These are phyloP conservation scores for Drosophila tropicalis DNA, from an alignment of 1,140 invertebrate genomes.

Conservation along the genomic window DNA sequence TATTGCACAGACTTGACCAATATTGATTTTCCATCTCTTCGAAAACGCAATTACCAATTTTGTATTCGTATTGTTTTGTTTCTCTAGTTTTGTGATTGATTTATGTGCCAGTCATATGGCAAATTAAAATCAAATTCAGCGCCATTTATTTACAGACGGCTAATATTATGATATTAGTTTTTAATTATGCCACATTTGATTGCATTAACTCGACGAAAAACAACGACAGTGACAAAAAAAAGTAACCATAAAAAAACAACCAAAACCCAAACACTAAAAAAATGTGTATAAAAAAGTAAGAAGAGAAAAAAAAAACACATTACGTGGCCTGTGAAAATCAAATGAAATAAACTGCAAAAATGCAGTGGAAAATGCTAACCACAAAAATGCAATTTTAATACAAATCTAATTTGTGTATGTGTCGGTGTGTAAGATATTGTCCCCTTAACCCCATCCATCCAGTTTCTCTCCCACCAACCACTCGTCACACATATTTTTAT, in stretches of 20 bases:
- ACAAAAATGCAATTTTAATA: slow-evolving; percentile 69
- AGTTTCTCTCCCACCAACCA: not conserved
- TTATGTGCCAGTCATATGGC: not conserved
- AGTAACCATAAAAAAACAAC: not conserved
- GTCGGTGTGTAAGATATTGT: slow-evolving; percentile 39
- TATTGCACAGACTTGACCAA: too few species aligned
- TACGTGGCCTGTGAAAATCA: slow-evolving; percentile 9
- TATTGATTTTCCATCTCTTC: too few species aligned
- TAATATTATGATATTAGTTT: slow-evolving; percentile 48
- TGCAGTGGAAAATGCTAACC: slow-evolving; percentile 57
- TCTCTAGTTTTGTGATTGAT: not conserved
- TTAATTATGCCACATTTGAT: slow-evolving; percentile 66
- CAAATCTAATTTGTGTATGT: slow-evolving; percentile 60
- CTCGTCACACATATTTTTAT: slow-evolving; percentile 15
- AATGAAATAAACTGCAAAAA: slow-evolving; percentile 39
- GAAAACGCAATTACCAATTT: not conserved
- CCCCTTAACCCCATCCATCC: too few species aligned
- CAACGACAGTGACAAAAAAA: too few species aligned
- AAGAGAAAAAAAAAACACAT: slow-evolving; percentile 15
- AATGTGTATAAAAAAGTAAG: not conserved
- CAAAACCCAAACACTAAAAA: not conserved
- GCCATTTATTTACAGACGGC: slow-evolving; percentile 21
- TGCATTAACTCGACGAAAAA: slow-evolving; percentile 39
- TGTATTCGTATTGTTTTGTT: not conserved
- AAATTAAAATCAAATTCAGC: slow-evolving; percentile 1